Base-by-base conservation (phyloP, 2,113 vertebrate species). In the Melanostigma gelatinosum region DNA sequence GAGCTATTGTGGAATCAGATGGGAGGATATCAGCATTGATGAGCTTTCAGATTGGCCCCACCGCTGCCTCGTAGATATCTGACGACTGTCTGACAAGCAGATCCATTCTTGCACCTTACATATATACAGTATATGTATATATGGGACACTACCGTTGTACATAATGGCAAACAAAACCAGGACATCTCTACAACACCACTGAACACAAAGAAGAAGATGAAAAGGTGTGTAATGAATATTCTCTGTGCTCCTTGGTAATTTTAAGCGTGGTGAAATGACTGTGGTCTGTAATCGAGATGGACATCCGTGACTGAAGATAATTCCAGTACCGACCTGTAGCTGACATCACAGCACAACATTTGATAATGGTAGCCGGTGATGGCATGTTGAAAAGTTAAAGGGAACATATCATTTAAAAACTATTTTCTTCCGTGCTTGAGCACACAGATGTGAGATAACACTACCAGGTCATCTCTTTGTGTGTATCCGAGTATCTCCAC, bases 1-100 rank as follows among this genome's bases (percentile, higher is more conserved):
- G 63, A 68, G 77, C 34, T 73, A 62, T 77, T 38, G 63, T 65
- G 70, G 60, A 83, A 79, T 79, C 72, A 76, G 52, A 77, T 77
- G 63, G 68, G 36, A 69, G 50, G 58, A 71, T 71, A 29, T 60
- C 24, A 44, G 13, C 20, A 29, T 50, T 62, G 62, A 78, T 78
- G 32, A 58, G 29, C 24, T 65, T 72, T 77, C 42, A 36, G 52
- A 67, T 18, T 27, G 38, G 22, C 68, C n/a, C 38, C 58, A 40
- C 40, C 40, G 66, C 44, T 61, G 20, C 48, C 24, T 58, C 22
- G 36, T 15, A n/a, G 27, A 65, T 65, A 8, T 67, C 11, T n/a
- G 29, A 48, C 36, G 52, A 7, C 42, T 54, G 24, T 48, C 12
- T 24, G 24, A 24, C 10, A 29, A 29, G 34, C 42, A 7, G 18